Conservation (phyloP, 2,113 vertebrate species). For the Phyllostomus discolor region DNA sequence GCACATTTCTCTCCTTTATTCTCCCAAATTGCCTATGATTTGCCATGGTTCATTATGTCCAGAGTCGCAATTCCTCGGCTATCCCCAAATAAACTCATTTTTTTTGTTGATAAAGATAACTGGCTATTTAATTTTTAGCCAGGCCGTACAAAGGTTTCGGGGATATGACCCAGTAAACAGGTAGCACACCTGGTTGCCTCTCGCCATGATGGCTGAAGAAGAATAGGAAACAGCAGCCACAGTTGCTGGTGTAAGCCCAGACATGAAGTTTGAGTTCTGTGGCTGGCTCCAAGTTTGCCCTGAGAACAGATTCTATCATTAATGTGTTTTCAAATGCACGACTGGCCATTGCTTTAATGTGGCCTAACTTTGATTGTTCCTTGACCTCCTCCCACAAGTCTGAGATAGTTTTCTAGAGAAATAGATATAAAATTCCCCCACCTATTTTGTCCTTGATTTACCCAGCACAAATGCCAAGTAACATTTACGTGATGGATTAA, state of each 20-base stretch:
- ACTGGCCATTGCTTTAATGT: neutral
- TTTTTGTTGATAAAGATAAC: neutral
- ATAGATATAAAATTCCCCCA: neutral
- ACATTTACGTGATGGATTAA: neutral
- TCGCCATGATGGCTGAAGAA: neutral
- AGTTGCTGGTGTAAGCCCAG: neutral
- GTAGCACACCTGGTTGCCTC: neutral
- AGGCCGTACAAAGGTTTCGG: neutral
- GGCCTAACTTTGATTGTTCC: neutral
- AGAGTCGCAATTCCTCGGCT: neutral
- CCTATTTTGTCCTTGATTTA: conserved; percentile 36
- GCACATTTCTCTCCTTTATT: neutral
- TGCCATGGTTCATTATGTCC: no score
- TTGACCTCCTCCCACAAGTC: conserved; percentile 47
- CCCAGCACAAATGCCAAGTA: neutral
- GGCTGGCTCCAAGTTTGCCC: neutral
- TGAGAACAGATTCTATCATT: neutral
- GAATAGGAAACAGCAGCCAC: neutral
- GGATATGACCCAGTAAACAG: neutral
- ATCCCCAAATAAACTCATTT: neutral
- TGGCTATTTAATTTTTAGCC: neutral
- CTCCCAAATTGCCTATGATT: neutral
- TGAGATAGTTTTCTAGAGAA: conserved; percentile 53
- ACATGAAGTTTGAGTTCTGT: neutral
- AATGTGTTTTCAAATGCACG: neutral